phyloP scores from a whole-genome alignment of 1,140 invertebrate genomes.

The Venustaconcha ellipsiformis region DNA sequence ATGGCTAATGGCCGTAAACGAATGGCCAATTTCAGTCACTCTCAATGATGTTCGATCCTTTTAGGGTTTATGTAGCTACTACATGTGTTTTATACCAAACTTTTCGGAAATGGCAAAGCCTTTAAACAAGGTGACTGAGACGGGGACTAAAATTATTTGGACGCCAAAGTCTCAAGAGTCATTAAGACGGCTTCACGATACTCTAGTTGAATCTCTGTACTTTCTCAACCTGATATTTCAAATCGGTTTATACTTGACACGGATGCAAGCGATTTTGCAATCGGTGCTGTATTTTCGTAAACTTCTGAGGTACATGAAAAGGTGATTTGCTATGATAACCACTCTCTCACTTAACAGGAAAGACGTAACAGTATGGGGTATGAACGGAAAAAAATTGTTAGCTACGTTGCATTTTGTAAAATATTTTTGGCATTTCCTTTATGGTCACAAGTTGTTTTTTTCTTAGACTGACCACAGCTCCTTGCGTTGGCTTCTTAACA shows the following conservation, averaged over 20 bases:
- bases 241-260: constrained; percentile 16
- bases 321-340: constrained; percentile 69
- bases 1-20: constrained; percentile 31
- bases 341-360: constrained; percentile 67
- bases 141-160: constrained; percentile 35
- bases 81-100: constrained; percentile 43
- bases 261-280: constrained; percentile 29
- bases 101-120: constrained; percentile 41
- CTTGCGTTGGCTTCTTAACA: constrained; percentile 12
- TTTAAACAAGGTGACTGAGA: constrained; percentile 28
- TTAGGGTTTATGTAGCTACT: constrained; percentile 47
- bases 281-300: constrained; percentile 37
- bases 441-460: background rate
- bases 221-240: constrained; percentile 3
- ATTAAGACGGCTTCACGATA: constrained; percentile 36
- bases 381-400: too few relatives aligned
- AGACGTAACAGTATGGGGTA: constrained; percentile 37
- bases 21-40: constrained; percentile 46
- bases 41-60: constrained; percentile 42
- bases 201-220: constrained; percentile 8
- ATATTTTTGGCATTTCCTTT: too few relatives aligned
- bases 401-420: too few relatives aligned
- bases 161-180: constrained; percentile 21
- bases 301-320: constrained; percentile 44
- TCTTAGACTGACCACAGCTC: constrained; percentile 6